Conservation (phyloP, 2,888 invertebrate genomes). For the Lypha dubia region DNA sequence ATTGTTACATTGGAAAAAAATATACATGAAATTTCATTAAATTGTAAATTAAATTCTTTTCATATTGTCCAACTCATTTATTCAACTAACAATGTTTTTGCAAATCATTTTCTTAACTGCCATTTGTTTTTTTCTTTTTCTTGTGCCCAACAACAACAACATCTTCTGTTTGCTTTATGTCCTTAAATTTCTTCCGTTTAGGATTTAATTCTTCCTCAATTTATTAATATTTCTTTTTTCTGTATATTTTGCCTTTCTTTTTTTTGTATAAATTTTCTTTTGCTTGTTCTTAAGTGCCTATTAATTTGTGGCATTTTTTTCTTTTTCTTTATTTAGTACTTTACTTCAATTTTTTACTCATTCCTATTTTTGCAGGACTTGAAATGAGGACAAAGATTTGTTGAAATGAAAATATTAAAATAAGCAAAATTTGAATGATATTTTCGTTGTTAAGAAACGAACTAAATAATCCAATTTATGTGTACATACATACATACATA, state of each 20-base stretch:
- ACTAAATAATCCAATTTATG: too few species aligned
- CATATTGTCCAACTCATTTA: neutral
- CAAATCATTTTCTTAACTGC: conserved; percentile 5
- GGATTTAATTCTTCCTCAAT: neutral
- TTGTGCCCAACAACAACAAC: too few species aligned
- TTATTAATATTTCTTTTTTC: neutral
- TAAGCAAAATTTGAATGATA: neutral
- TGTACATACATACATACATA: too few species aligned
- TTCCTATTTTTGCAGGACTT: neutral
- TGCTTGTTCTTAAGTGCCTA: neutral
- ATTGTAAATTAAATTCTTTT: neutral
- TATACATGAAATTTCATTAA: too few species aligned
- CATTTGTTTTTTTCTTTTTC: neutral
- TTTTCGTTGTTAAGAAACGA: too few species aligned
- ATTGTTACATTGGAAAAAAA: too few species aligned
- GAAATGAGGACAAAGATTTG: neutral
- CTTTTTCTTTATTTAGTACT: neutral
- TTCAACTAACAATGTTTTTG: neutral
- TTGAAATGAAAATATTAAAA: neutral
- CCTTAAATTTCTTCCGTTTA: neutral
- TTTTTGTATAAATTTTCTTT: neutral
- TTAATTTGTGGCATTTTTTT: conserved; percentile 4
- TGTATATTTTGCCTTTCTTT: neutral
- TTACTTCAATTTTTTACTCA: neutral
- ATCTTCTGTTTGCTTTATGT: neutral